These are phyloP conservation scores for Drosophila anomelani DNA, from an alignment of 2,888 invertebrate genomes.

Conservation along the genomic window DNA sequence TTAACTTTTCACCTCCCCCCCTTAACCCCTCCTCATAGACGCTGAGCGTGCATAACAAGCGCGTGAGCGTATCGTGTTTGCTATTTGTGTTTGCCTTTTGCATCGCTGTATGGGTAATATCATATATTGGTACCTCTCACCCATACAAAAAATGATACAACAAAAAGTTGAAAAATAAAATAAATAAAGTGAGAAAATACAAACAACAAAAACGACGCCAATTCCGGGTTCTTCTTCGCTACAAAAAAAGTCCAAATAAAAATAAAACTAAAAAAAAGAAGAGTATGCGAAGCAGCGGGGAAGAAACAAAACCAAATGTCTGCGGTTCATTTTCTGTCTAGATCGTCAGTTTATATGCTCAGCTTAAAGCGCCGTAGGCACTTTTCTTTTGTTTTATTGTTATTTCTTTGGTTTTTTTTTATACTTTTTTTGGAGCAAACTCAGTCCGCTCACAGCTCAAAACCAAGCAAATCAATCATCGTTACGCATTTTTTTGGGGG, in stretches of 20 bases:
- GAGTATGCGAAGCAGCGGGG: constrained; percentile 29
- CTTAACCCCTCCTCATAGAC: constrained; percentile 40
- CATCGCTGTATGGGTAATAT: constrained; percentile 33
- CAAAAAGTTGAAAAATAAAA: constrained; percentile 19
- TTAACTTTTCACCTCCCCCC: constrained; percentile 8
- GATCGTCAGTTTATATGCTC: constrained; percentile 66
- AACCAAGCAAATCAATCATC: constrained; percentile 73
- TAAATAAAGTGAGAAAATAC: constrained; percentile 16
- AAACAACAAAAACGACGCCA: constrained; percentile 59
- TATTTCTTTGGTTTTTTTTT: constrained; percentile 21
- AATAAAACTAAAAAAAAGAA: constrained; percentile 10
- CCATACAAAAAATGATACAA: constrained; percentile 2
- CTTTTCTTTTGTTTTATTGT: constrained; percentile 73
- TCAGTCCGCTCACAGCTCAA: constrained; percentile 23
- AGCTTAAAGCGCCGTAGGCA: constrained; percentile 63
- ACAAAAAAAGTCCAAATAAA: constrained; percentile 19
- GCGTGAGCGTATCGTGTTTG: constrained; percentile 67
- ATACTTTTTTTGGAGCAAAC: constrained; percentile 20
- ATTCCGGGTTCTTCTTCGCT: constrained; percentile 78
- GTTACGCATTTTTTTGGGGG: constrained; percentile 63
- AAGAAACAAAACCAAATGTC: constrained; percentile 51
- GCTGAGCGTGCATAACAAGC: constrained; percentile 76
- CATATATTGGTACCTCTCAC: constrained; percentile 45
- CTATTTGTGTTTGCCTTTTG: constrained; percentile 44
- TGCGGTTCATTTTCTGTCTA: constrained; percentile 72